Evolutionary conservation across 1,140 invertebrate species (phyloP).

Genomic region (Druon quercuslanigerum): DNA sequence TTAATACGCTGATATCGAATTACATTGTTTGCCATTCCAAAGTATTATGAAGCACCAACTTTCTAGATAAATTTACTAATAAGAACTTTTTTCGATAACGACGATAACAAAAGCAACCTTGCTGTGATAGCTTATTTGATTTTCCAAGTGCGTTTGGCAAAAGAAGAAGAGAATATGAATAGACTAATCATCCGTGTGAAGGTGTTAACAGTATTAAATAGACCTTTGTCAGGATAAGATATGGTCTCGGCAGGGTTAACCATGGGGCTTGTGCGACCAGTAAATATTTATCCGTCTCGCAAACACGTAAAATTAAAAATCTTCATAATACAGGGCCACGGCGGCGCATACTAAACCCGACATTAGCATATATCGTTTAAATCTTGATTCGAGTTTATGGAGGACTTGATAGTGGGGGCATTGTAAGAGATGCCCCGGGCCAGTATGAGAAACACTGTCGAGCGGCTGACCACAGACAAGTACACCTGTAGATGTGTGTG

Average conservation of each 20-base stretch:
- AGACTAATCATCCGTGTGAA: background rate
- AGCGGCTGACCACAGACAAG: constrained; percentile 54
- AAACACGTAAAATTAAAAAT: constrained; percentile 40
- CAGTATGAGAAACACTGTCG: constrained; percentile 49
- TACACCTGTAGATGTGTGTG: constrained; percentile 50
- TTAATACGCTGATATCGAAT: constrained; percentile 45
- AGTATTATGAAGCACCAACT: background rate
- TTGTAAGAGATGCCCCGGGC: constrained; percentile 12
- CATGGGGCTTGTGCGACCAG: constrained; percentile 30
- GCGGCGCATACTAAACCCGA: constrained; percentile 17
- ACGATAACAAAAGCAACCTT: background rate
- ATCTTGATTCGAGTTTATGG: constrained; percentile 35
- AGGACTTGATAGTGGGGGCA: background rate
- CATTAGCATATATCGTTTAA: constrained; percentile 27
- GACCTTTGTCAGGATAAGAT: constrained; percentile 29
- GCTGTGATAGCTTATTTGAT: background rate
- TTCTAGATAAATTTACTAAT: background rate
- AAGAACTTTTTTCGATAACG: background rate
- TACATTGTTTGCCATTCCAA: constrained; percentile 33
- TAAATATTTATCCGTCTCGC: constrained; percentile 39
- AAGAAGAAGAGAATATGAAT: background rate
- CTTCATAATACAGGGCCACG: constrained; percentile 31
- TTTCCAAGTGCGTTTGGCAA: background rate
- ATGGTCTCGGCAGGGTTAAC: constrained; percentile 33
- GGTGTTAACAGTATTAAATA: background rate